Base-by-base conservation (phyloP, 35 echinoderm and acorn worm species). In the Lytechinus pictus region DNA sequence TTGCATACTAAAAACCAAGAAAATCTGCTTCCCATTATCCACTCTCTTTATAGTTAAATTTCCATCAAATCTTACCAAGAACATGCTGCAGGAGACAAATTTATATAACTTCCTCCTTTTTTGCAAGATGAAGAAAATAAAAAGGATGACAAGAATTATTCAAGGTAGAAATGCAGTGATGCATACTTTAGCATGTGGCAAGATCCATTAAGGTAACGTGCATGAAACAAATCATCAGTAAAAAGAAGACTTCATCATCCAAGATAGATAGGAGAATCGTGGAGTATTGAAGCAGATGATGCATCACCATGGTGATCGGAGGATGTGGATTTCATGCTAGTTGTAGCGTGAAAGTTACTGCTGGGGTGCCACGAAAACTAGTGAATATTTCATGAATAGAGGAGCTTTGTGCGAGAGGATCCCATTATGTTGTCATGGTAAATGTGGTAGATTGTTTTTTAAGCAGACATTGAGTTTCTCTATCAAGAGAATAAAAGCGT, bases 301-400 rank as follows among this genome's bases (percentile, higher is more conserved):
- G 52, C n/a, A 13, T 90, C 88, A 52, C 88, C 88, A 90, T 54
- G 88, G 88, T 54, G 52, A 90, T 54, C 3, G 28, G 9, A 90
- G n/a, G 28, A 52, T 54, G 88, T 90, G 28, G 88, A 90, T 90
- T 90, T 90, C 52, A 90, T 52, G 88, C 88, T 54, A 52, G 88
- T 21, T 54, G 28, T 90, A 90, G 88, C 88, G 52, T 51, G 52
- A 90, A 90, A 90, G 33, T 33, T 21, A 54, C 88, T 51, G 9
- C 88, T 52, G 28, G 66, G n/a, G n/a, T 79, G 66, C 19, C 66
- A 79, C 6, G 66, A 88, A 27, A 11, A 88, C 10, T 52, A 14
- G 10, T 88, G 86, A 90, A 90, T 90, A 90, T 90, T 90, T 90
- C 88, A 90, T 90, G 88, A 90, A 44, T 90, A 79, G 24, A 24